These are phyloP conservation scores for Epistrophella euchroma DNA, from an alignment of 2,888 invertebrate species.

Conservation along the genomic window DNA sequence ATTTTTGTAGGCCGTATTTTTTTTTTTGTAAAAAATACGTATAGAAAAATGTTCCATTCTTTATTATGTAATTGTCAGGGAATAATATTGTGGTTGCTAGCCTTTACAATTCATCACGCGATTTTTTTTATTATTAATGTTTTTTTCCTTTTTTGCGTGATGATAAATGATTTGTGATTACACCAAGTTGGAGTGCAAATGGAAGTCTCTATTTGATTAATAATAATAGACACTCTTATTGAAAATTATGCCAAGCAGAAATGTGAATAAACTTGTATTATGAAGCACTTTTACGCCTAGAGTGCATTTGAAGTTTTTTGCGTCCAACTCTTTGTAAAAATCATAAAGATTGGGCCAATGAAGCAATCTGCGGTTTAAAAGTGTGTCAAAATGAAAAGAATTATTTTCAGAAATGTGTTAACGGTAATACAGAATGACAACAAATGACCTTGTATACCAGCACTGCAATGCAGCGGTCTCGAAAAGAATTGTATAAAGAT, in stretches of 20 bases:
- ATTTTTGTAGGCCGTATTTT: no score
- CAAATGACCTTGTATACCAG: no score
- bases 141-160: neutral
- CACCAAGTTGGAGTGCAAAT: slow-evolving; percentile 6
- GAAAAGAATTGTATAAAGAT: no score
- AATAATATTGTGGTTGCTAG: slow-evolving; percentile 14
- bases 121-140: no score
- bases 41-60: slow-evolving; percentile 7
- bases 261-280: neutral
- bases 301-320: neutral
- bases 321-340: neutral
- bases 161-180: slow-evolving; percentile 4
- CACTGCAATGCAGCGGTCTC: no score
- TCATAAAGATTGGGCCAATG: no score
- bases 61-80: slow-evolving; percentile 26
- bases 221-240: neutral
- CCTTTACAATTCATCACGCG: neutral
- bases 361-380: no score
- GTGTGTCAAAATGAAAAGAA: no score
- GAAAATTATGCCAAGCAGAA: neutral
- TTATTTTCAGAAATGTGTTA: no score
- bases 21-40: no score
- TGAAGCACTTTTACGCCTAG: neutral
- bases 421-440: no score
- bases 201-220: neutral